Percentiles rank a stretch among this genome's conserved stretches.
Evolutionary conservation across 2,888 invertebrate species (phyloP).

Genomic region (Automeris io): DNA sequence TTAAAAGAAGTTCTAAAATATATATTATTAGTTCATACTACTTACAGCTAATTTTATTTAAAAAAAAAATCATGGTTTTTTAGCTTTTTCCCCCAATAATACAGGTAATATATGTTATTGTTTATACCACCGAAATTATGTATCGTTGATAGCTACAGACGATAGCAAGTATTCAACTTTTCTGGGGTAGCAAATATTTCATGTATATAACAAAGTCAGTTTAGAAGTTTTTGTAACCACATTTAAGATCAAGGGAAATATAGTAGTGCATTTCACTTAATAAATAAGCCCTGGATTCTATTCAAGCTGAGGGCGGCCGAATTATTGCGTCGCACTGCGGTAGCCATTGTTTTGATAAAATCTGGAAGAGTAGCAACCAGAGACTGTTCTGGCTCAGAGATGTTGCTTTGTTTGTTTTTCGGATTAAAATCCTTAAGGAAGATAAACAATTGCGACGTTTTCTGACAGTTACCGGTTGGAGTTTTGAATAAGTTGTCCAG

Average conservation of each 20-base stretch:
- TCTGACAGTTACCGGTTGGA: not conserved
- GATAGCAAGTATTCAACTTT: no score
- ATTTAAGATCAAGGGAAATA: constrained; percentile 24
- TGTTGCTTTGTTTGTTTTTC: constrained; percentile 14
- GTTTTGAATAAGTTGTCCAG: not conserved
- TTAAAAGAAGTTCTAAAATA: no score
- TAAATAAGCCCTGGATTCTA: constrained; percentile 27
- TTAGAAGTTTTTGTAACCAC: constrained; percentile 22
- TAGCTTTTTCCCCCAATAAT: no score
- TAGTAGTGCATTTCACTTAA: constrained; percentile 37
- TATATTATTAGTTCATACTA: no score
- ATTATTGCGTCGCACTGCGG: constrained; percentile 55
- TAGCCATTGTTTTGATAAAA: constrained; percentile 37
- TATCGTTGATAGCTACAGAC: no score
- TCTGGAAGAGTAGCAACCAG: constrained; percentile 24
- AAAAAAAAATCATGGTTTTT: no score
- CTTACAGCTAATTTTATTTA: no score
- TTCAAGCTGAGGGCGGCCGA: constrained; percentile 31
- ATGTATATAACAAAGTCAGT: constrained; percentile 16
- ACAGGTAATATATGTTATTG: no score
- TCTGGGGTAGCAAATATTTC: not conserved
- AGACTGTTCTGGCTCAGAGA: constrained; percentile 14
- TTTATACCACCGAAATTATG: no score
- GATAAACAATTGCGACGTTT: constrained; percentile 10
- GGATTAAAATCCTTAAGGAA: constrained; percentile 13